phyloP scores from a whole-genome alignment of 2,797 vertebrate genomes.

The Sebastes aleutianus region DNA sequence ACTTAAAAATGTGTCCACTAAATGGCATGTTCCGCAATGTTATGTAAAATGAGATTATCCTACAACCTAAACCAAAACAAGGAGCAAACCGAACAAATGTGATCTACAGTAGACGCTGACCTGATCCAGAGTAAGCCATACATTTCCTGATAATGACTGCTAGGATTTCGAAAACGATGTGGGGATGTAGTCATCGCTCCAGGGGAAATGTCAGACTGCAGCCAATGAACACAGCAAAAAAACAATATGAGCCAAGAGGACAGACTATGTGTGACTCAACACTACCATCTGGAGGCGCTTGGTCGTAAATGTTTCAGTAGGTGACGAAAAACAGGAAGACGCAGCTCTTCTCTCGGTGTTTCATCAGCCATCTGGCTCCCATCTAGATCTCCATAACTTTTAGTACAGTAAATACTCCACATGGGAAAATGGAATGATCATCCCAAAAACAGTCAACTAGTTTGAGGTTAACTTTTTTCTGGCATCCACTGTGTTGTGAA shows the following conservation, averaged over 20 bases:
- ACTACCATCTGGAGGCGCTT: constrained; percentile 60
- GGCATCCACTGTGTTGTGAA: background rate
- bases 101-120: background rate
- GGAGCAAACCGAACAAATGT: background rate
- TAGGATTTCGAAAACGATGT: background rate
- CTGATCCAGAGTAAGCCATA: constrained; percentile 7
- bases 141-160: constrained; percentile 21
- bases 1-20: background rate
- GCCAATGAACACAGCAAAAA: constrained; percentile 7
- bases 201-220: constrained; percentile 23
- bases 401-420: background rate
- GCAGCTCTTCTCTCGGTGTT: background rate
- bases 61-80: background rate
- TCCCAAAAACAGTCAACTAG: background rate
- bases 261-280: constrained; percentile 34
- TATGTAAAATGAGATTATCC: background rate
- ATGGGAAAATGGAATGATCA: background rate
- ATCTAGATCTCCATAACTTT: background rate
- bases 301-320: constrained; percentile 8
- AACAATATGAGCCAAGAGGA: background rate
- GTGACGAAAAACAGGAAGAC: background rate
- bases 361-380: constrained; percentile 8
- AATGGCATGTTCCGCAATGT: background rate
- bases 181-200: constrained; percentile 32
- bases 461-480: background rate